phyloP scores from a whole-genome alignment of 2,797 vertebrate genomes.

The Crypturellus tataupa region DNA sequence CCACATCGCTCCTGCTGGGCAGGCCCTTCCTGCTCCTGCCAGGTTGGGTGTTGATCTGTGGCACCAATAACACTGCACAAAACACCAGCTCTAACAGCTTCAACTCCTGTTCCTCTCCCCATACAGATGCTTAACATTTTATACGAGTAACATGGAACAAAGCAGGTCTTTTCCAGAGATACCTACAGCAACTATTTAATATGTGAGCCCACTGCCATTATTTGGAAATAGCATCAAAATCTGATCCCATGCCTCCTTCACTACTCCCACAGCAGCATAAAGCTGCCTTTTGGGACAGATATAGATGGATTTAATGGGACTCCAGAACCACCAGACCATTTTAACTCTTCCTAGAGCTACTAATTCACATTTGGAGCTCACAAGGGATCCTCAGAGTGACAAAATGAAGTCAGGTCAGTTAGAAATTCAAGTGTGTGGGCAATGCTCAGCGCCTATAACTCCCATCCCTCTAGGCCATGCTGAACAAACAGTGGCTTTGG shows the following conservation, averaged over 20 bases:
- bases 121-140: neutral
- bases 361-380: neutral
- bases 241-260: neutral
- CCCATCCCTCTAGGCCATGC: neutral
- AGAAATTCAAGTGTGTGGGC: neutral
- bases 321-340: neutral
- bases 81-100: fast-evolving
- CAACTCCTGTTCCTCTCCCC: neutral
- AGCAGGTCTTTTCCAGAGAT: neutral
- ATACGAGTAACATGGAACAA: fast-evolving
- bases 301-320: neutral
- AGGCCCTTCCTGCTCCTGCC: fast-evolving
- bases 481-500: too few species aligned
- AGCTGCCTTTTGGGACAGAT: neutral
- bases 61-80: neutral
- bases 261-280: fast-evolving
- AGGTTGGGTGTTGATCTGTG: neutral
- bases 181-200: neutral
- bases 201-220: neutral
- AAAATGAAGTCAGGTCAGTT: too few species aligned
- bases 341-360: neutral
- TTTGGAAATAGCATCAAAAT: neutral
- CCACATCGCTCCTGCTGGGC: neutral
- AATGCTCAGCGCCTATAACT: neutral
- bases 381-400: neutral